phyloP scores from a whole-genome alignment of 2,888 invertebrate species.

The Mythimna pallens region DNA sequence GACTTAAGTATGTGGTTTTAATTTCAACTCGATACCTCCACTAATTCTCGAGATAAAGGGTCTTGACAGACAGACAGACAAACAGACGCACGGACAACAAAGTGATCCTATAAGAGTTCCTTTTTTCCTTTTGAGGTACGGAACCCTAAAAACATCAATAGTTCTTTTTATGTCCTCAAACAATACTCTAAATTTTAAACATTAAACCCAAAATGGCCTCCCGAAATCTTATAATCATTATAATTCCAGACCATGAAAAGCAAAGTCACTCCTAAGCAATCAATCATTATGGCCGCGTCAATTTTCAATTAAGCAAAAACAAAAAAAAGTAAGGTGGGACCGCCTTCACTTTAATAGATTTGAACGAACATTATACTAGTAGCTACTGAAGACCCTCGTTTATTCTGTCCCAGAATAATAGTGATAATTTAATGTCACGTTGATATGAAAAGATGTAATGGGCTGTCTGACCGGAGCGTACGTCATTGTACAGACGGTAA shows the following conservation, averaged over 20 bases:
- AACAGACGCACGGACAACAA: no score
- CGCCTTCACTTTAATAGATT: constrained; percentile 42
- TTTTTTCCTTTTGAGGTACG: no score
- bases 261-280: constrained; percentile 63
- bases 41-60: no score
- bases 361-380: constrained; percentile 17
- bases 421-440: constrained; percentile 41
- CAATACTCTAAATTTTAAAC: not conserved
- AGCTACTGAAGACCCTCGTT: constrained; percentile 26
- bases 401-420: constrained; percentile 37
- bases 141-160: not conserved
- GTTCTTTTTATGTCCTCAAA: not conserved
- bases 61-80: no score
- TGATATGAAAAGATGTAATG: constrained; percentile 56
- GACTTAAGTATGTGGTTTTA: no score
- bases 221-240: constrained; percentile 5
- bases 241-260: constrained; percentile 36
- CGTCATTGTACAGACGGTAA: constrained; percentile 34
- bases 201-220: constrained; percentile 4
- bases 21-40: no score
- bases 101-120: no score
- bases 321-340: constrained; percentile 55
- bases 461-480: constrained; percentile 44
- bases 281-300: constrained; percentile 70
- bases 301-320: constrained; percentile 72